Percentiles rank a stretch among this genome's conserved stretches.
Conservation (phyloP, 35 echinoderm and acorn worm genomes). For the Apostichopus japonicus region DNA sequence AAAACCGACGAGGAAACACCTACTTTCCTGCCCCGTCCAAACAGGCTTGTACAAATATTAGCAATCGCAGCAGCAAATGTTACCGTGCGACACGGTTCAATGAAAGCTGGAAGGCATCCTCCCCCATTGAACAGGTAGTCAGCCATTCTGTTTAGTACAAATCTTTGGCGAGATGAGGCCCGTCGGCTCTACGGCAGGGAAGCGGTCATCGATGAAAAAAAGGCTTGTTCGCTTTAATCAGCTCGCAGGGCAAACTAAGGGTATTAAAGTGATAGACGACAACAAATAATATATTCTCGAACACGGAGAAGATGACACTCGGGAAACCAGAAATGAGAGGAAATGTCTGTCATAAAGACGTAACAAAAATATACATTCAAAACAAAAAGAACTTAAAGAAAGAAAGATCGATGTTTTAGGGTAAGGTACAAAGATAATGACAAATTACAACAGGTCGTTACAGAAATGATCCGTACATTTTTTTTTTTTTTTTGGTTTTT, state of each 20-base stretch:
- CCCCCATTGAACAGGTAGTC: constrained; percentile 35
- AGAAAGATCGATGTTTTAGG: background rate
- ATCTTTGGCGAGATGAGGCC: constrained; percentile 27
- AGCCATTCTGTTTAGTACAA: constrained; percentile 8
- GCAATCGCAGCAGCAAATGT: constrained; percentile 35
- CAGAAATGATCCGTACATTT: background rate
- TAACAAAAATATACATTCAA: background rate
- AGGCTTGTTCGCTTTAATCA: constrained; percentile 48
- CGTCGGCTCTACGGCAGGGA: background rate
- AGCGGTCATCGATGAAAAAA: constrained; percentile 43
- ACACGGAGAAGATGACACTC: background rate
- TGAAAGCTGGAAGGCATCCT: constrained; percentile 30
- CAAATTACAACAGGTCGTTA: background rate
- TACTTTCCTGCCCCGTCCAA: constrained; percentile 16
- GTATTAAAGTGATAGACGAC: constrained; percentile 21
- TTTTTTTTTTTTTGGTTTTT: no score
- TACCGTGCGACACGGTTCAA: constrained; percentile 12
- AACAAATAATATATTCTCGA: background rate
- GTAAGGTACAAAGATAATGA: background rate
- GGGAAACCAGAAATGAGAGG: background rate
- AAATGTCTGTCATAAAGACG: constrained; percentile 18
- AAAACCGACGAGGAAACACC: constrained; percentile 20
- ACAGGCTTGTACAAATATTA: constrained; percentile 47
- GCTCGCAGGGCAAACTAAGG: background rate
- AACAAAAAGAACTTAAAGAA: background rate